Evolutionary conservation across 1,140 invertebrate species (phyloP).

Genomic region (Thaumetopoea pityocampa): DNA sequence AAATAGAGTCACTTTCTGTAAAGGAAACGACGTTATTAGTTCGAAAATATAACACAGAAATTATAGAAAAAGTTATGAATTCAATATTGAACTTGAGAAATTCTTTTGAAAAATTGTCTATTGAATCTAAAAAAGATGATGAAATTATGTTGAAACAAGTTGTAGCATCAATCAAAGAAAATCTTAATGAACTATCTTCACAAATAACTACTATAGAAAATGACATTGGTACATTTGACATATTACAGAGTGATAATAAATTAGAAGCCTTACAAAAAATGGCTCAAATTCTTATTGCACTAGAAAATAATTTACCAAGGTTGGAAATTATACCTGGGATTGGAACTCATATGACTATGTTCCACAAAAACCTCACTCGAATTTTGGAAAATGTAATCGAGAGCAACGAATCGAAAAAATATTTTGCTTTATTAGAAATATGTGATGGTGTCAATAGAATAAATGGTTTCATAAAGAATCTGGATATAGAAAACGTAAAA

Average conservation of each 20-base stretch:
- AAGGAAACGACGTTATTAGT: slow-evolving; percentile 45
- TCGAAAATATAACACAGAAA: slow-evolving; percentile 57
- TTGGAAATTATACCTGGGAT: slow-evolving; percentile 37
- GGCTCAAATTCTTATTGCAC: slow-evolving; percentile 67
- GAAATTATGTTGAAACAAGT: slow-evolving; percentile 33
- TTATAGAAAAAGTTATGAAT: slow-evolving; percentile 59
- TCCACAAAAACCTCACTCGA: slow-evolving; percentile 67
- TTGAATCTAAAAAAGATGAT: slow-evolving; percentile 37
- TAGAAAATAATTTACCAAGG: slow-evolving; percentile 62
- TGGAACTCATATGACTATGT: slow-evolving; percentile 37
- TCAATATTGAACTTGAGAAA: slow-evolving; percentile 53
- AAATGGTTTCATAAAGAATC: slow-evolving; percentile 43
- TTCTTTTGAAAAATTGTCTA: slow-evolving; percentile 56
- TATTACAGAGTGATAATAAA: slow-evolving; percentile 67
- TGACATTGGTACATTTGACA: slow-evolving; percentile 49
- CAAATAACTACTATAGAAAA: slow-evolving; percentile 42
- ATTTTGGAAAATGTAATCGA: slow-evolving; percentile 68
- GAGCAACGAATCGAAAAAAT: slow-evolving; percentile 59
- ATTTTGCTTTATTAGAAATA: slow-evolving; percentile 53
- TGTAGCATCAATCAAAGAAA: slow-evolving; percentile 43
- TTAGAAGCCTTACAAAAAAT: slow-evolving; percentile 71
- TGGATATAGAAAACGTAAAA: slow-evolving; percentile 37
- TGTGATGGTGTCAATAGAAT: slow-evolving; percentile 52
- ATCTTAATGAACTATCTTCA: slow-evolving; percentile 47
- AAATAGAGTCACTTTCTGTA: slow-evolving; percentile 56